Conservation (phyloP, 2,888 invertebrate genomes). For the Aphrophora alni region DNA sequence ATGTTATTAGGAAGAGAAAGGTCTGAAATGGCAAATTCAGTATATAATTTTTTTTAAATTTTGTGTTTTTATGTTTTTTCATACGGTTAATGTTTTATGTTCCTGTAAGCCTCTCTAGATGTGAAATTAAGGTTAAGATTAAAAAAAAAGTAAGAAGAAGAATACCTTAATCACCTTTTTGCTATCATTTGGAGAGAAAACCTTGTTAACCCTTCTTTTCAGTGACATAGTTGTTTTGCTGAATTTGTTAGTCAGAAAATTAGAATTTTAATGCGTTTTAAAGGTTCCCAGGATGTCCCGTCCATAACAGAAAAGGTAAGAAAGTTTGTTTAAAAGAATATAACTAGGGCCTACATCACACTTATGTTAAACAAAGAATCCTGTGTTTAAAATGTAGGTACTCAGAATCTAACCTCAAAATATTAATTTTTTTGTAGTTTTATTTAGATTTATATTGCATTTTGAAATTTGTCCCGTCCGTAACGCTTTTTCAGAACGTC, state of each 20-base stretch:
- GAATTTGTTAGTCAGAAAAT: constrained; percentile 7
- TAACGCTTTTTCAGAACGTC: constrained; percentile 30
- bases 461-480: constrained; percentile 28
- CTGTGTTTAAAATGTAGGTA: constrained; percentile 26
- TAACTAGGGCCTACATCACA: constrained; percentile 27
- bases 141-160: constrained; percentile 28
- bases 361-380: constrained; percentile 23
- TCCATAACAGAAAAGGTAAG: constrained; percentile 29
- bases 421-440: constrained; percentile 23
- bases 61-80: constrained; percentile 22
- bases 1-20: constrained; percentile 26
- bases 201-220: constrained; percentile 28
- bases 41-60: constrained; percentile 24
- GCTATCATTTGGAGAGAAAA: constrained; percentile 27
- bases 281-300: constrained; percentile 24
- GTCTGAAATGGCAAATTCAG: constrained; percentile 21
- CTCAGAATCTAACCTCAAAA: constrained; percentile 21
- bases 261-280: constrained; percentile 16
- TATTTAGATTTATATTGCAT: constrained; percentile 26
- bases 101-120: constrained; percentile 26
- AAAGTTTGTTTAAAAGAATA: constrained; percentile 24
- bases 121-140: constrained; percentile 22
- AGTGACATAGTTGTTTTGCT: constrained; percentile 18
- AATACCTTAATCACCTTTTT: constrained; percentile 29
- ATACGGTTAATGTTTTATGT: constrained; percentile 25